Percentiles rank a stretch among this genome's conserved stretches.
These are phyloP conservation scores for Brenthis hecate DNA, from an alignment of 2,888 invertebrate species.

Conservation along the genomic window DNA sequence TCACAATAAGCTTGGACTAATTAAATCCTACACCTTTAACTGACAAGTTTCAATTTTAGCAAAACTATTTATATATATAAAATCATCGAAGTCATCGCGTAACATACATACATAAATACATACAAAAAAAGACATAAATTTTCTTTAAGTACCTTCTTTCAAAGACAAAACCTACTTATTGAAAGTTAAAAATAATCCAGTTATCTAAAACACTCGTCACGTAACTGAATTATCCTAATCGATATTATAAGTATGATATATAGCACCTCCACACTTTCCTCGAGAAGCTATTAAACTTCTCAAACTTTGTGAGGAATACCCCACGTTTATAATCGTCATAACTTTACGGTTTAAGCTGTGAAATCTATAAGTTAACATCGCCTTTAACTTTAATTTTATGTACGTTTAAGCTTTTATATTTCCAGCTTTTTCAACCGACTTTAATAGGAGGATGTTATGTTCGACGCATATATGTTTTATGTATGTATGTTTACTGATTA, in stretches of 20 bases:
- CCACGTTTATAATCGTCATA: conserved; percentile 11
- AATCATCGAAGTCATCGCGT: too few relatives aligned
- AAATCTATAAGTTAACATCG: conserved; percentile 3
- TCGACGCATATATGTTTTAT: too few relatives aligned
- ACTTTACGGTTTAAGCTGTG: conserved; percentile 1
- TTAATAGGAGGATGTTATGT: too few relatives aligned
- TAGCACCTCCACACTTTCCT: conserved; percentile 12
- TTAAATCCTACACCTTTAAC: too few relatives aligned
- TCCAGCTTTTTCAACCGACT: not conserved
- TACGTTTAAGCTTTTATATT: not conserved
- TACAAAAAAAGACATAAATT: too few relatives aligned
- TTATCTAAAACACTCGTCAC: conserved; percentile 14
- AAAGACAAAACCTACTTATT: not conserved
- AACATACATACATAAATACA: too few relatives aligned
- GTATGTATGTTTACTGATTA: too few relatives aligned
- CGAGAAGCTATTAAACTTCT: conserved; percentile 5
- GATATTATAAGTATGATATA: conserved; percentile 10
- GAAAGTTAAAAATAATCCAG: conserved; percentile 1
- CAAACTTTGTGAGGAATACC: conserved; percentile 15
- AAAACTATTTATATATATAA: too few relatives aligned
- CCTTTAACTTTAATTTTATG: not conserved
- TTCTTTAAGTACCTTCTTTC: too few relatives aligned
- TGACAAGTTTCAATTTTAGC: too few relatives aligned
- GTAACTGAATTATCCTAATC: conserved; percentile 5
- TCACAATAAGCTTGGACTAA: too few relatives aligned